phyloP scores from a whole-genome alignment of 1,140 invertebrate species.

The Pseudomyrmex sp. region DNA sequence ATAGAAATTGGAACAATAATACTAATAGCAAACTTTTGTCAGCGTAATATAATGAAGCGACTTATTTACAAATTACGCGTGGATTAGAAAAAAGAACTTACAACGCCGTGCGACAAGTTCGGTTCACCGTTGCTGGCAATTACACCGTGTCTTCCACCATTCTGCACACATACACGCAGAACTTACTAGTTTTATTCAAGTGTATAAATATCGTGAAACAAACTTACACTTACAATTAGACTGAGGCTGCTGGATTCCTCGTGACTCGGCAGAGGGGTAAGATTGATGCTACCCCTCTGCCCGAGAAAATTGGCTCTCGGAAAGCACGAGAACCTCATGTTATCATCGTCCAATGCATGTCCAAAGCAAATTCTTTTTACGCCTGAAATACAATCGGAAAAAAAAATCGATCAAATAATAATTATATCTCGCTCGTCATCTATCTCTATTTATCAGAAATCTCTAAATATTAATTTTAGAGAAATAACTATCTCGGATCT shows the following conservation, averaged over 20 bases:
- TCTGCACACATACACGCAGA: slow-evolving; percentile 57
- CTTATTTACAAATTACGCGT: slow-evolving; percentile 2
- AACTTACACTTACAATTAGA: slow-evolving; percentile 17
- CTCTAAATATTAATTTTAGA: no score
- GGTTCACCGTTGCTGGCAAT: slow-evolving; percentile 76
- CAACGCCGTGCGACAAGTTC: slow-evolving; percentile 69
- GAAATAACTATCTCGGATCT: no score
- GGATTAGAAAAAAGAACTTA: slow-evolving; percentile 62
- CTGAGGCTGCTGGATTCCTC: slow-evolving; percentile 57
- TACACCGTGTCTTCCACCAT: slow-evolving; percentile 62
- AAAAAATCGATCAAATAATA: neutral
- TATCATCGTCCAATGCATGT: slow-evolving; percentile 66
- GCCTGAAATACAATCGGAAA: slow-evolving; percentile 43
- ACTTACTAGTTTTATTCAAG: neutral
- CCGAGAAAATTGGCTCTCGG: slow-evolving; percentile 78
- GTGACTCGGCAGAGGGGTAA: slow-evolving; percentile 74
- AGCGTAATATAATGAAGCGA: neutral
- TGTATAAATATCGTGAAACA: slow-evolving; percentile 11
- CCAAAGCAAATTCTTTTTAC: slow-evolving; percentile 61
- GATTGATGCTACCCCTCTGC: slow-evolving; percentile 80
- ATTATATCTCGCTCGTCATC: neutral
- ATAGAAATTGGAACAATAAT: neutral
- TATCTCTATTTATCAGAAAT: no score
- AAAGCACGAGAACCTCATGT: slow-evolving; percentile 82
- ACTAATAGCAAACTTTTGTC: neutral